phyloP scores from a whole-genome alignment of 2,113 vertebrate species.

The Girardinichthys multiradiatus region DNA sequence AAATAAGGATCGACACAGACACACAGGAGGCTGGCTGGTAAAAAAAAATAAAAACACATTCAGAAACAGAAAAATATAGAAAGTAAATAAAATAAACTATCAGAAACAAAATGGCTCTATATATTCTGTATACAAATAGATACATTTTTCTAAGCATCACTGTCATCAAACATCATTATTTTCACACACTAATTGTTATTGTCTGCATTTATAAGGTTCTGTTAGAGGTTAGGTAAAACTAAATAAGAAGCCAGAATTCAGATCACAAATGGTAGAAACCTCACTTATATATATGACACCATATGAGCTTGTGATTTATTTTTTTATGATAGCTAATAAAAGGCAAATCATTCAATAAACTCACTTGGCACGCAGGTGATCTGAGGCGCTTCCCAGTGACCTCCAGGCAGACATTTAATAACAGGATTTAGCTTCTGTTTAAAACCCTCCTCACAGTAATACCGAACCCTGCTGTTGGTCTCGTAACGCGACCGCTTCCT shows the following conservation, averaged over 20 bases:
- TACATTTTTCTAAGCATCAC: too few species aligned
- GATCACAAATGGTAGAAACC: not conserved
- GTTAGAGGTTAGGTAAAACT: not conserved
- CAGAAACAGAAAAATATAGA: too few species aligned
- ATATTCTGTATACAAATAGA: too few species aligned
- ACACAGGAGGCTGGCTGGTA: too few species aligned
- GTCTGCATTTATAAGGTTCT: not conserved
- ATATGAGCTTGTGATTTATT: not conserved
- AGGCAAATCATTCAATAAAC: slow-evolving; percentile 8
- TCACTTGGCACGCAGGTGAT: slow-evolving; percentile 85
- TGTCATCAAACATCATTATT: too few species aligned
- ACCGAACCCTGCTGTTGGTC: slow-evolving; percentile 83
- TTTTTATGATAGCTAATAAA: not conserved
- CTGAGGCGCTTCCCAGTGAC: slow-evolving; percentile 86
- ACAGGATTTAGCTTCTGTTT: slow-evolving; percentile 84
- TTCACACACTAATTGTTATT: not conserved
- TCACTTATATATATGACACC: not conserved
- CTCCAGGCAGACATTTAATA: slow-evolving; percentile 84
- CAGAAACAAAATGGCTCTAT: not conserved
- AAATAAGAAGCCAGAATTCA: not conserved
- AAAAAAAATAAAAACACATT: too few species aligned
- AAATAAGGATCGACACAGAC: too few species aligned
- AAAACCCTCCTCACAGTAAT: slow-evolving; percentile 85
- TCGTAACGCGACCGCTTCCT: slow-evolving; percentile 82
- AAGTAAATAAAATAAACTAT: not conserved